Evolutionary conservation across 2,888 invertebrate genomes (phyloP).

Genomic region (Salpingus planirostris): DNA sequence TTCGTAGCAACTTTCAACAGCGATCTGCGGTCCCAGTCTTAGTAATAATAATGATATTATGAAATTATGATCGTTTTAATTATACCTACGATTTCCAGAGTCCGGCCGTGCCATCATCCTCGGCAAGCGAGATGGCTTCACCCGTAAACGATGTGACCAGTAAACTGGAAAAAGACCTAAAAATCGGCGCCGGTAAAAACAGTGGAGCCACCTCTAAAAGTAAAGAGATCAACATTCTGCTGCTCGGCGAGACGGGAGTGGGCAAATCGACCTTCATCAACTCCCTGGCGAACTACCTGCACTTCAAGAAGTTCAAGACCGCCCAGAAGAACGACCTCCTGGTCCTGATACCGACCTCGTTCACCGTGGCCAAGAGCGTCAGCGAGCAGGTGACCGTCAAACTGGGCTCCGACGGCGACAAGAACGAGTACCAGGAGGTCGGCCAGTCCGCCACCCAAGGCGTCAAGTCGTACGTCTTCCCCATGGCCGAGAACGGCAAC

Average conservation of each 20-base stretch:
- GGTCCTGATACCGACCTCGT: conserved; percentile 28
- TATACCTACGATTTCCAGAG: too few relatives aligned
- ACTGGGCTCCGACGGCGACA: conserved; percentile 24
- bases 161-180: too few relatives aligned
- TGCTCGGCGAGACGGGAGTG: conserved; percentile 34
- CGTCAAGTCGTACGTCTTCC: conserved; percentile 24
- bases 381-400: conserved; percentile 16
- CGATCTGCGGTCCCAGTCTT: too few relatives aligned
- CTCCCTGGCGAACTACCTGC: conserved; percentile 31
- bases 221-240: conserved; percentile 27
- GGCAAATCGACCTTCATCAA: conserved; percentile 38
- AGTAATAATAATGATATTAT: too few relatives aligned
- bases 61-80: too few relatives aligned
- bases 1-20: too few relatives aligned
- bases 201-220: background rate
- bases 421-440: conserved; percentile 18
- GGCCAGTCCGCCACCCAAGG: conserved; percentile 22
- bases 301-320: conserved; percentile 19
- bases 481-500: conserved; percentile 15
- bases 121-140: too few relatives aligned
- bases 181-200: too few relatives aligned
- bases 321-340: conserved; percentile 20
- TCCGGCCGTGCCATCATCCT: too few relatives aligned
- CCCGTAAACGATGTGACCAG: too few relatives aligned
- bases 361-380: conserved; percentile 24